Conservation (phyloP, 2,888 invertebrate genomes). For the Thecocarcelia acutangulata region DNA sequence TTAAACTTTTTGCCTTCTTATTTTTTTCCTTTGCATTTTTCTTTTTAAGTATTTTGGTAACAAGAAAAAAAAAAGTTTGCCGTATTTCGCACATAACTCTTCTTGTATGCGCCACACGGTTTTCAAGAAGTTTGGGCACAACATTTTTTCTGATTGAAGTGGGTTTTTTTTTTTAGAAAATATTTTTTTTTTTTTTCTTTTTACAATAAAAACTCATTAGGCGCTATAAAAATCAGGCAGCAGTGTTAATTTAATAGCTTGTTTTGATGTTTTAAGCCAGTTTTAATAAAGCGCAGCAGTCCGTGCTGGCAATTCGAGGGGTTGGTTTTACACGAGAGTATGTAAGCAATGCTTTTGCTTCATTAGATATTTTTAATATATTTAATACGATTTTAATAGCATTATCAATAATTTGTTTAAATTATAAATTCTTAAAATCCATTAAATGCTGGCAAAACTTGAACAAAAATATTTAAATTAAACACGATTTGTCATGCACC, state of each 20-base stretch:
- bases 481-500: too few species aligned
- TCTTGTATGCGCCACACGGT: constrained; percentile 48
- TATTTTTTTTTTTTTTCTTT: neutral
- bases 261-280: neutral
- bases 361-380: too few species aligned
- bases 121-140: constrained; percentile 42
- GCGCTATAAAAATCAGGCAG: constrained; percentile 1
- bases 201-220: constrained; percentile 37
- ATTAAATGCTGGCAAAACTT: too few species aligned
- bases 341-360: too few species aligned
- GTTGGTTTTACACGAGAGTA: too few species aligned
- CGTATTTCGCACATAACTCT: constrained; percentile 62
- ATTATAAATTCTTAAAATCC: too few species aligned
- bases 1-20: neutral
- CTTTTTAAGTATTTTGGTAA: too few species aligned
- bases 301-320: too few species aligned
- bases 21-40: neutral
- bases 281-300: too few species aligned
- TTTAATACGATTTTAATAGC: too few species aligned
- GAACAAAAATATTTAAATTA: too few species aligned
- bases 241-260: neutral
- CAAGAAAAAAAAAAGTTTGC: constrained; percentile 26
- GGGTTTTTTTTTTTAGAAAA: neutral
- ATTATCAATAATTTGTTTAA: too few species aligned
- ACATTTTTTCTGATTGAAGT: constrained; percentile 27